Conservation (phyloP, 2,888 invertebrate species). For the Ophion ventricosus region DNA sequence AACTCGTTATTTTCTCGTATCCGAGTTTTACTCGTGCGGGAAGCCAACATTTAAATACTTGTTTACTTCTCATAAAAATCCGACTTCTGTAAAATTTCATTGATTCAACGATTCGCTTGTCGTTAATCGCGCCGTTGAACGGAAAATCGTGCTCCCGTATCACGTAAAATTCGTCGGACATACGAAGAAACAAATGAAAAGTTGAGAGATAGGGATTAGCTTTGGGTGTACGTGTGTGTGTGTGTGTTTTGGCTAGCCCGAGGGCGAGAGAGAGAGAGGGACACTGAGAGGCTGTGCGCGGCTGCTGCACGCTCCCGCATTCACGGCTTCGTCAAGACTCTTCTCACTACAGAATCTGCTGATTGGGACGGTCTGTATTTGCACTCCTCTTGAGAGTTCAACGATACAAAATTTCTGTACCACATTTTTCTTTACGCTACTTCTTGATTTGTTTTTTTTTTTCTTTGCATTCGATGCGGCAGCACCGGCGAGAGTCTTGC, state of each 20-base stretch:
- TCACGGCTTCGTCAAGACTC: constrained; percentile 87
- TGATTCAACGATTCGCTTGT: not conserved
- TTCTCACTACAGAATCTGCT: constrained; percentile 83
- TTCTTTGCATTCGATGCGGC: constrained; percentile 1
- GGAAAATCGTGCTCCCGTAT: not conserved
- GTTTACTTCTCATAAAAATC: not conserved
- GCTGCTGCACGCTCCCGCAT: constrained; percentile 87
- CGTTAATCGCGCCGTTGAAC: constrained; percentile 3
- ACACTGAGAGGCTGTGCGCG: constrained; percentile 86
- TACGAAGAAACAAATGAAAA: constrained; percentile 7
- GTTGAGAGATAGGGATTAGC: constrained; percentile 74
- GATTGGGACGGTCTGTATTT: constrained; percentile 83
- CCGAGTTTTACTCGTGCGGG: not conserved
- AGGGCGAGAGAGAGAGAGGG: constrained; percentile 84
- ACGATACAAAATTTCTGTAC: not conserved
- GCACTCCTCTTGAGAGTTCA: constrained; percentile 55
- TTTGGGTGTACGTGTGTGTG: constrained; percentile 68
- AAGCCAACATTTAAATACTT: not conserved
- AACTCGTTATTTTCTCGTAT: constrained; percentile 24
- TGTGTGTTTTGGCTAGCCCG: constrained; percentile 79
- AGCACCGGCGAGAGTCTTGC: not conserved
- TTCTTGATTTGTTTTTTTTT: not conserved
- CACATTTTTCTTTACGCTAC: constrained; percentile 9
- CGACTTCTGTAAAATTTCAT: not conserved
- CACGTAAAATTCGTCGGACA: not conserved